These are phyloP conservation scores for Jacana jacana DNA, from an alignment of 2,113 vertebrate species.

Conservation along the genomic window DNA sequence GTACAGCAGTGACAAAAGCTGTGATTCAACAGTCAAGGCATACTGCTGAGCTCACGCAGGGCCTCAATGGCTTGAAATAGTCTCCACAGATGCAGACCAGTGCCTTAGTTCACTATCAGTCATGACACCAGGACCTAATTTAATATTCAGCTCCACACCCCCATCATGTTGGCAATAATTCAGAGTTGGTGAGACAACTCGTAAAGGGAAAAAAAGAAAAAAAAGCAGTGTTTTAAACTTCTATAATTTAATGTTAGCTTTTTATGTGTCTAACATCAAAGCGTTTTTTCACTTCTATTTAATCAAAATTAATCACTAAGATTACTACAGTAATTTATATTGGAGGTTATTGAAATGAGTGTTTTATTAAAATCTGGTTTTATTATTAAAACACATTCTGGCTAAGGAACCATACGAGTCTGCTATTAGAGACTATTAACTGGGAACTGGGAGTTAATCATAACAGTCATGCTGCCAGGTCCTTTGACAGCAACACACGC, in stretches of 20 bases:
- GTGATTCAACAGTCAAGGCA: neutral
- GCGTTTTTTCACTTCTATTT: slow-evolving; percentile 52
- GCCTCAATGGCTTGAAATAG: neutral
- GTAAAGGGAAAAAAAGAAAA: neutral
- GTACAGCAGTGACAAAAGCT: neutral
- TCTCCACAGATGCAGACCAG: neutral
- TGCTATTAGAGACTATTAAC: slow-evolving; percentile 57
- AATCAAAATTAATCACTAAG: slow-evolving; percentile 65
- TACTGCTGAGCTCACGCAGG: neutral
- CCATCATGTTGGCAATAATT: neutral
- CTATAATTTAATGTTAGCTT: slow-evolving; percentile 31
- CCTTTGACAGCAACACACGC: slow-evolving; percentile 5
- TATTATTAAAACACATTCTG: slow-evolving; percentile 65
- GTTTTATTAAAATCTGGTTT: slow-evolving; percentile 67
- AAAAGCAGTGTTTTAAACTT: neutral
- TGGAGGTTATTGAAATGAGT: slow-evolving; percentile 44
- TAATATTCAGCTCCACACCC: neutral
- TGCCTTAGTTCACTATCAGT: neutral
- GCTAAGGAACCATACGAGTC: neutral
- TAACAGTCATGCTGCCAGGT: slow-evolving; percentile 45
- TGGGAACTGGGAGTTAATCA: slow-evolving; percentile 50
- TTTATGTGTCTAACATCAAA: slow-evolving; percentile 53
- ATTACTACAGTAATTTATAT: slow-evolving; percentile 51
- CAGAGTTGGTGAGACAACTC: slow-evolving; percentile 9
- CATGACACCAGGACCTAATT: neutral